Base-by-base conservation (phyloP, 2,113 vertebrate genomes). In the Perccottus glenii region DNA sequence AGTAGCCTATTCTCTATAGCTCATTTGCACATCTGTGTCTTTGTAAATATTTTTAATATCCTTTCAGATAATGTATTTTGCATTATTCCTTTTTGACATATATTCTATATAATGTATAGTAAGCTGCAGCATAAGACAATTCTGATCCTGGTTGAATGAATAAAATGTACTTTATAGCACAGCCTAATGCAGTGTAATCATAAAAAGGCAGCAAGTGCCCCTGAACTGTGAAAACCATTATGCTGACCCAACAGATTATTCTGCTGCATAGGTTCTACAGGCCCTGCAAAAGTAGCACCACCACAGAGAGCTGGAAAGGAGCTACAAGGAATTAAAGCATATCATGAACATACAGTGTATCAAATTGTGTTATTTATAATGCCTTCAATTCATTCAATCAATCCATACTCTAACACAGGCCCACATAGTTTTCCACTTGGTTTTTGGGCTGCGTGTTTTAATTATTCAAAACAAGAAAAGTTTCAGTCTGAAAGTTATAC, bases 211-310 rank as follows among this genome's bases (percentile, higher is more conserved):
- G 8, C 14, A 7, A 42, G 32, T 16, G 7, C 15, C 47, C 45
- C 15, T 56, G 9, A 48, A 64, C 58, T 14, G 9, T 60, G 36
- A 64, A 45, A 49, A 48, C 10, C 0, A 11, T 7, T 14, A 0
- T 42, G 53, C 50, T 55, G 47, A 63, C 43, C 60, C 9, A 66
- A n/a, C 8, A 46, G 14, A 62, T 40, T 4, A n/a, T 27, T 50
- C 11, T 53, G 43, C 12, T 49, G 53, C 51, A 52, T 16, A 16
- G 11, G 19, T 40, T 35, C 38, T 4, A 46, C 10, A 27, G 5
- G 35, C 10, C 9, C 15, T 19, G 33, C 50, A 60, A 40, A 55
- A 38, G 32, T 38, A 38, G 9, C 52, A 55, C 14, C 33, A 55
- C 14, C 33, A 53, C 11, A 5, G 11, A 53, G 5, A 55, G 9